A percentile compares a stretch with the other conserved stretches of the same genome.
Conservation (phyloP, 2,113 vertebrate species). For the Scomber scombrus region DNA sequence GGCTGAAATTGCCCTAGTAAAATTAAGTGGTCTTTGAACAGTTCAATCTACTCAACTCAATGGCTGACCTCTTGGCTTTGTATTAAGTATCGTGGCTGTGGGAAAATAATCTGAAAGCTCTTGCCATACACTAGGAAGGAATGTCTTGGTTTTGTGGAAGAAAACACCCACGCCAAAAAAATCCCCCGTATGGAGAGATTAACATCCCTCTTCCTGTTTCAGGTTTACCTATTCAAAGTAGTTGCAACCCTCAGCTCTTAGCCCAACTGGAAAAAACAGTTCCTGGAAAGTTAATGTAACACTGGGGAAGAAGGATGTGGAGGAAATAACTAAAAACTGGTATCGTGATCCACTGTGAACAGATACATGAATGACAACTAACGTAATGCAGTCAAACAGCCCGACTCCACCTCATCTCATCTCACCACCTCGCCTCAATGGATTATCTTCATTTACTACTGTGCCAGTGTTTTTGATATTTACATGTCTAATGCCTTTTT, state of each 20-base stretch:
- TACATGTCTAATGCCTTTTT: slow-evolving; percentile 43
- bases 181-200: slow-evolving; percentile 16
- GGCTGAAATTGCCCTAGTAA: slow-evolving; percentile 45
- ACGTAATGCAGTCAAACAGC: slow-evolving; percentile 2
- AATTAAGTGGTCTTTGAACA: slow-evolving; percentile 58
- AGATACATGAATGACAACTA: slow-evolving; percentile 12
- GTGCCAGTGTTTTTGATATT: slow-evolving; percentile 13
- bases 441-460: background rate
- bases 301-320: background rate
- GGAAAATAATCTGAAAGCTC: slow-evolving; percentile 13
- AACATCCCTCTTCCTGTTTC: slow-evolving; percentile 16
- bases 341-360: slow-evolving; percentile 28
- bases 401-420: slow-evolving; percentile 27
- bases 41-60: slow-evolving; percentile 49
- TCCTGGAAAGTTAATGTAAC: slow-evolving; percentile 18
- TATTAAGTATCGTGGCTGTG: slow-evolving; percentile 24
- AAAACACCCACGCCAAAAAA: slow-evolving; percentile 34
- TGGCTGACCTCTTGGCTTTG: slow-evolving; percentile 37
- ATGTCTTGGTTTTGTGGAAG: slow-evolving; percentile 37
- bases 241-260: slow-evolving; percentile 7
- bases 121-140: slow-evolving; percentile 17
- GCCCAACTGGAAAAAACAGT: slow-evolving; percentile 54
- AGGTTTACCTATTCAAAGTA: slow-evolving; percentile 30
- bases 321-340: slow-evolving; percentile 22
- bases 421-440: no score